Conservation (phyloP, 2,113 vertebrate species). For the Rhinolophus ferrumequinum region DNA sequence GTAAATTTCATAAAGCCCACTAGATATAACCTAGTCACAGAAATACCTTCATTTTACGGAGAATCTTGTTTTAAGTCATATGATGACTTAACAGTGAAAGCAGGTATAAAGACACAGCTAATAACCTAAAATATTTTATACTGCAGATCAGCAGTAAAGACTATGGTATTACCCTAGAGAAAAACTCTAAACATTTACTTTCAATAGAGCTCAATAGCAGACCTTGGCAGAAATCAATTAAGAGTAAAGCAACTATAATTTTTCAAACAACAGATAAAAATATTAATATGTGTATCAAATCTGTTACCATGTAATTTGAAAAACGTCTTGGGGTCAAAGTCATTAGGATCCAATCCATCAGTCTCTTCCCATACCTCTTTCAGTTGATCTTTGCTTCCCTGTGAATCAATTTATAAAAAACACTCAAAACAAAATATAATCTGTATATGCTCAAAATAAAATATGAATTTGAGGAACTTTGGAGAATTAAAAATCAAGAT, state of each 20-base stretch:
- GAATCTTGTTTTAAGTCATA: neutral
- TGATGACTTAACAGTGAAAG: slow-evolving; percentile 1
- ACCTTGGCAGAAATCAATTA: slow-evolving; percentile 16
- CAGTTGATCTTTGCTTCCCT: slow-evolving; percentile 98
- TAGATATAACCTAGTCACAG: slow-evolving; percentile 28
- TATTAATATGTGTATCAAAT: slow-evolving; percentile 74
- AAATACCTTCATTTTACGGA: slow-evolving; percentile 23
- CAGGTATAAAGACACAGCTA: neutral
- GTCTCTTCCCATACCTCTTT: slow-evolving; percentile 99
- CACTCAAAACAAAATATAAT: slow-evolving; percentile 61
- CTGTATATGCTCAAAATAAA: slow-evolving; percentile 35
- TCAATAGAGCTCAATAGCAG: slow-evolving; percentile 1
- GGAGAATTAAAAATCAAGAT: slow-evolving; percentile 43
- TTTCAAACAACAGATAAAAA: slow-evolving; percentile 59
- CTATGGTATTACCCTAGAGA: neutral
- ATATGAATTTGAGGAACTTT: slow-evolving; percentile 25
- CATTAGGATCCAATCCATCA: slow-evolving; percentile 97
- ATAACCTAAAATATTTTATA: neutral
- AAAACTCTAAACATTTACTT: slow-evolving; percentile 28
- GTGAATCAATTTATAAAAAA: slow-evolving; percentile 72
- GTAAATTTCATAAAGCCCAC: slow-evolving; percentile 24
- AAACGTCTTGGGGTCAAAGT: slow-evolving; percentile 98
- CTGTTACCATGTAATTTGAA: slow-evolving; percentile 97
- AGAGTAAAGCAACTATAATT: slow-evolving; percentile 35
- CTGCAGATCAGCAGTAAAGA: neutral